Base-by-base conservation (phyloP, 2,888 invertebrate genomes). In the Crioceris asparagi region DNA sequence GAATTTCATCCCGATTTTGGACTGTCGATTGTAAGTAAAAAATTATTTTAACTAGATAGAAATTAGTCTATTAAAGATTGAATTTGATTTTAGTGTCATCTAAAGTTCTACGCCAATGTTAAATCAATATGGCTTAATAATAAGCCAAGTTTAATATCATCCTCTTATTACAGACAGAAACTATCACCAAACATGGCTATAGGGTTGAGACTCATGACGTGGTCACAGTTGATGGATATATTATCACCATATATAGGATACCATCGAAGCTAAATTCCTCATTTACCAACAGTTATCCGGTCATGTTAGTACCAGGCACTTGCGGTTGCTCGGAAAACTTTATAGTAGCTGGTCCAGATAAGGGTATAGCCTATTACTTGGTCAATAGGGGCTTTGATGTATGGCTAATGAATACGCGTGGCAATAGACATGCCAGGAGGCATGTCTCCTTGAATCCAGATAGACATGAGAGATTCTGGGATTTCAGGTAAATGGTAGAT, bases 271-370 rank as follows among this genome's bases (percentile, higher is more conserved):
- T 7, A n/a, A 23, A 23, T n/a, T 23, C 23, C n/a, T 7, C 23
- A 7, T 7, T n/a, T 25, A 3, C 4, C 11, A 25, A 25, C 25
- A n/a, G 11, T n/a, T 12, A 25, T 25, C 25, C 25, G 3, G 25
- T 25, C 7, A 7, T 23, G n/a, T 23, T 23, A 7, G 23, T 23
- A 7, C 23, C 23, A n/a, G 23, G 25, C 11, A 25, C 25, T 12
- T 25, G 4, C 4, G 25, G 4, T n/a, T 25, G 25, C 4, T 3
- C 25, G 3, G 25, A 25, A 12, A 25, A 25, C 25, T 25, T 25
- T 12, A 25, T 25, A 25, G 25, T 25, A n/a, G 23, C 23, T n/a
- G 23, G 23, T 23, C 23, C 23, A n/a, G 23, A n/a, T n/a, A 23
- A n/a, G 7, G 23, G 7, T 7, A 7, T n/a, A 23, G 23, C 23